These are phyloP conservation scores for Asobara japonica DNA, from an alignment of 1,140 invertebrate genomes.

Conservation along the genomic window DNA sequence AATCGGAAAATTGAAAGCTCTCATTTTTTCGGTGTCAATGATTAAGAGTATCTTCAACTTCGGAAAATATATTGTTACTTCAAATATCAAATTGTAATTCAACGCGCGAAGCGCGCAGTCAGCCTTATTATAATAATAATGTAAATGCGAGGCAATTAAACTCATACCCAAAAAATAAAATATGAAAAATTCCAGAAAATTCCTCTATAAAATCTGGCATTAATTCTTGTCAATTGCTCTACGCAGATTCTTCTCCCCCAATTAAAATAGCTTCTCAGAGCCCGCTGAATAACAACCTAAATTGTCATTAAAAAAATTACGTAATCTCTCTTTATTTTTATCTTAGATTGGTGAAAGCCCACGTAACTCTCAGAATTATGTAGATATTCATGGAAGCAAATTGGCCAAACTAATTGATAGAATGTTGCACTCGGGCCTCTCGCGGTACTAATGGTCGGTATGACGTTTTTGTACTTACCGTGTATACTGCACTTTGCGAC, in stretches of 20 bases:
- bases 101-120: too few species aligned
- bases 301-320: background rate
- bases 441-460: background rate
- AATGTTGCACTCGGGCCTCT: slow-evolving; percentile 16
- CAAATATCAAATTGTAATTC: too few species aligned
- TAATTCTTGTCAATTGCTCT: background rate
- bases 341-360: background rate
- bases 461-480: slow-evolving; percentile 15
- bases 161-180: too few species aligned
- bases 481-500: slow-evolving; percentile 38
- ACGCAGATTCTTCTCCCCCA: background rate
- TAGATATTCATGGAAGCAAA: slow-evolving; percentile 15
- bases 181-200: too few species aligned
- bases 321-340: background rate
- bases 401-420: slow-evolving; percentile 11
- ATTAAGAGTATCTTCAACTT: too few species aligned
- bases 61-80: too few species aligned
- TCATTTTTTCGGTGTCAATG: too few species aligned
- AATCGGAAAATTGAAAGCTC: too few species aligned
- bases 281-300: background rate
- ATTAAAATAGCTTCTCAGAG: background rate
- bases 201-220: background rate
- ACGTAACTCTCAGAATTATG: slow-evolving; percentile 14
- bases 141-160: too few species aligned
- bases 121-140: too few species aligned